A percentile compares a stretch with the other conserved stretches of the same genome.
Evolutionary conservation across 2,797 vertebrate species (phyloP).

Genomic region (Acipenser ruthenus): DNA sequence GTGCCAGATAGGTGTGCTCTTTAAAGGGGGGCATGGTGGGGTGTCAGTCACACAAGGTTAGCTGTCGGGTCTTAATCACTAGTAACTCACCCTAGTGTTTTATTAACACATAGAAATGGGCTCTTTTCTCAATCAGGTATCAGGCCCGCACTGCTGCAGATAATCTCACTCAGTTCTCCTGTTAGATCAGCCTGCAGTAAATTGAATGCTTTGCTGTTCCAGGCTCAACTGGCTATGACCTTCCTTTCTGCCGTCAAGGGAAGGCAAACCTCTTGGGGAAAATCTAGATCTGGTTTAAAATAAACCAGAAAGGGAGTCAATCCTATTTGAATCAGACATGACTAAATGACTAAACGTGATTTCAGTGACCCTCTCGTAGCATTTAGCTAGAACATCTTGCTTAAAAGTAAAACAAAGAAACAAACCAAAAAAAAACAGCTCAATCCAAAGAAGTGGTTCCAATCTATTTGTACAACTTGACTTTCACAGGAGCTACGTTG

Average conservation of each 20-base stretch:
- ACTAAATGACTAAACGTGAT: too few relatives aligned
- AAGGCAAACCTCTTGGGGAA: slow-evolving; percentile 10
- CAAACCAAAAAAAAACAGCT: too few relatives aligned
- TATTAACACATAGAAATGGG: background rate
- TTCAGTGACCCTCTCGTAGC: too few relatives aligned
- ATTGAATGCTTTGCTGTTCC: slow-evolving; percentile 45
- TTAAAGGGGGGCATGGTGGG: background rate
- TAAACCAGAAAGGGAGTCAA: slow-evolving; percentile 20
- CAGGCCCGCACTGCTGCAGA: slow-evolving; percentile 32
- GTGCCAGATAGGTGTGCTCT: background rate
- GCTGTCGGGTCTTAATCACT: slow-evolving; percentile 32
- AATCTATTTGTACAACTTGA: too few relatives aligned
- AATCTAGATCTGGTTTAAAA: slow-evolving; percentile 12
- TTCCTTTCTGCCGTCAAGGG: slow-evolving; percentile 15
- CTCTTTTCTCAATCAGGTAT: slow-evolving; percentile 26
- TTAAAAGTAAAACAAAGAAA: too few relatives aligned
- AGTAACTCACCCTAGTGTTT: slow-evolving; percentile 20
- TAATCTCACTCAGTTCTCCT: slow-evolving; percentile 53
- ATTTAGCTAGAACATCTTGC: too few relatives aligned
- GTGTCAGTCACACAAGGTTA: slow-evolving; percentile 40
- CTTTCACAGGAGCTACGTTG: too few relatives aligned
- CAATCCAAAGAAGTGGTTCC: too few relatives aligned
- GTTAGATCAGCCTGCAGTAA: slow-evolving; percentile 64
- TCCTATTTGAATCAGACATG: background rate
- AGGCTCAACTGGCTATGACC: slow-evolving; percentile 37